phyloP scores from a whole-genome alignment of 2,888 invertebrate genomes.

The Mechanitis mazaeus region DNA sequence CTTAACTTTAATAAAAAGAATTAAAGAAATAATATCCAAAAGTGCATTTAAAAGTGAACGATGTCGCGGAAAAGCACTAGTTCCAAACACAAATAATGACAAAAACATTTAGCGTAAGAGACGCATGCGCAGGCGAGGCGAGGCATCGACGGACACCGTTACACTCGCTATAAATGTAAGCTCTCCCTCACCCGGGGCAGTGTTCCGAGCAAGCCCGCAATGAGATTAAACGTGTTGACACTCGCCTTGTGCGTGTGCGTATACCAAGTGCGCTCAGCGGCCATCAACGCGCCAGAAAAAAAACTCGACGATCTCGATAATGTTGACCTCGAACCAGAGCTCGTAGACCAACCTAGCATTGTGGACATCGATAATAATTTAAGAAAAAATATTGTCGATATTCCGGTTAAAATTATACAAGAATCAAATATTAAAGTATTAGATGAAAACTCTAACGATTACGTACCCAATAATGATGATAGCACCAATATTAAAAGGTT shows the following conservation, averaged over 20 bases:
- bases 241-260: constrained; percentile 50
- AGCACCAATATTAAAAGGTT: constrained; percentile 41
- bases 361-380: constrained; percentile 51
- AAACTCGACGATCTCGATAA: constrained; percentile 41
- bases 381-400: constrained; percentile 38
- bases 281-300: constrained; percentile 43
- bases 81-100: constrained; percentile 62
- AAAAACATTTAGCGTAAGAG: constrained; percentile 53
- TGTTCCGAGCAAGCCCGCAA: constrained; percentile 48
- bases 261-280: constrained; percentile 51
- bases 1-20: not conserved
- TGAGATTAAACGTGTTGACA: constrained; percentile 60
- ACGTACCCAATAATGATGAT: constrained; percentile 37
- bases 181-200: constrained; percentile 43
- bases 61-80: constrained; percentile 35
- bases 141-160: constrained; percentile 57
- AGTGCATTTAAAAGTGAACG: constrained; percentile 12
- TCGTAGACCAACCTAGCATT: constrained; percentile 43
- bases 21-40: not conserved
- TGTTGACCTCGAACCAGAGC: constrained; percentile 39
- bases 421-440: constrained; percentile 40
- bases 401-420: constrained; percentile 56
- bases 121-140: constrained; percentile 1
- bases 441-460: constrained; percentile 37
- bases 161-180: constrained; percentile 59